These are phyloP conservation scores for Zhuqinia jingwanae DNA, from an alignment of 2,888 invertebrate species.

Conservation along the genomic window DNA sequence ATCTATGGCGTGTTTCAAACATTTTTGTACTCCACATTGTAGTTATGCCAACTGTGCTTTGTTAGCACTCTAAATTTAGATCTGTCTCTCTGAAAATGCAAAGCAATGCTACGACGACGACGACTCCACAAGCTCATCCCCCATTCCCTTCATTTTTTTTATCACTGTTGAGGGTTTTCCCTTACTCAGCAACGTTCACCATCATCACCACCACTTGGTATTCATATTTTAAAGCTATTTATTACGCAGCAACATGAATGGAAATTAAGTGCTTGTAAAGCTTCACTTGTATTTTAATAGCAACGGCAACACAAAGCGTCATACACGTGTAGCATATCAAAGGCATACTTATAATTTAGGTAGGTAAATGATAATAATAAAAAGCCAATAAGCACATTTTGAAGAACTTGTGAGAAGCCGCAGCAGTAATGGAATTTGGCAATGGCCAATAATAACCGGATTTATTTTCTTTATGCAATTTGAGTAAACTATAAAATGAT, in stretches of 20 bases:
- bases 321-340: too few relatives aligned
- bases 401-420: too few relatives aligned
- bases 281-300: too few relatives aligned
- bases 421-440: too few relatives aligned
- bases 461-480: too few relatives aligned
- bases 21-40: slow-evolving; percentile 16
- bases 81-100: slow-evolving; percentile 53
- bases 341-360: too few relatives aligned
- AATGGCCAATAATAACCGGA: too few relatives aligned
- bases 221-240: slow-evolving; percentile 10
- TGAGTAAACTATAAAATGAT: too few relatives aligned
- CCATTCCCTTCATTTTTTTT: slow-evolving; percentile 24
- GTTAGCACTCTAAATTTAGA: slow-evolving; percentile 64
- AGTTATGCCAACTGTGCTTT: slow-evolving; percentile 29
- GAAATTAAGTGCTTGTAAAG: too few relatives aligned
- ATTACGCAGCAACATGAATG: slow-evolving; percentile 32
- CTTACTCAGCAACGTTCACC: not conserved
- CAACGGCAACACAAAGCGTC: too few relatives aligned
- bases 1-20: not conserved
- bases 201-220: not conserved
- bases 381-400: too few relatives aligned
- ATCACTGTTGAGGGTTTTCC: slow-evolving; percentile 12
- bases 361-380: too few relatives aligned
- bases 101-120: not conserved
- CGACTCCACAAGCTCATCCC: not conserved